Conservation (phyloP, 2,888 invertebrate genomes). For the Agrotis exclamationis region DNA sequence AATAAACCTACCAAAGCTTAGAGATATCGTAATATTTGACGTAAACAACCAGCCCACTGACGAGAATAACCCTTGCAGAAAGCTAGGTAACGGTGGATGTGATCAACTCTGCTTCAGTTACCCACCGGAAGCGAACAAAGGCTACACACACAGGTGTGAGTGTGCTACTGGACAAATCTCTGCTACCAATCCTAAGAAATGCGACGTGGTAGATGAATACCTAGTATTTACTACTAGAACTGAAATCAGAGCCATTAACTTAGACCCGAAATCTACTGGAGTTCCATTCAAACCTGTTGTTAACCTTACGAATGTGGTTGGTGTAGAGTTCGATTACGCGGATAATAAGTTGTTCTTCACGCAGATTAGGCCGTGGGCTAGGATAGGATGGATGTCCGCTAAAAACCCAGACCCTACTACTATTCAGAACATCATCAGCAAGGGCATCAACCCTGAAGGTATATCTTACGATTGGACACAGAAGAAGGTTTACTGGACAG, state of each 20-base stretch:
- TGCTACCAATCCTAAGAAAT: conserved; percentile 92
- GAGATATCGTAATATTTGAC: conserved; percentile 98
- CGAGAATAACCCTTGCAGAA: conserved; percentile 95
- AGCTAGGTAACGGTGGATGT: conserved; percentile 95
- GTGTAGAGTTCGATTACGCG: conserved; percentile 98
- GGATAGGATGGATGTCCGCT: conserved; percentile 95
- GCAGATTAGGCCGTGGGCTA: conserved; percentile 97
- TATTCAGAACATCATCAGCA: conserved; percentile 93
- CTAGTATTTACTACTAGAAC: conserved; percentile 98
- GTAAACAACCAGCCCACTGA: conserved; percentile 96
- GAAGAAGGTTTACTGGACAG: conserved; percentile 99
- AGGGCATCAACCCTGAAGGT: conserved; percentile 97
- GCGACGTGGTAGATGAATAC: conserved; percentile 96
- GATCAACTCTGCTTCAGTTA: conserved; percentile 99
- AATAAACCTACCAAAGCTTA: conserved; percentile 95
- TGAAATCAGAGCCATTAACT: conserved; percentile 97
- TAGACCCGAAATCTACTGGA: conserved; percentile 95
- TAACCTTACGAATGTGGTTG: conserved; percentile 98
- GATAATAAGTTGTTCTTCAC: conserved; percentile 97
- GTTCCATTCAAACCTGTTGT: conserved; percentile 96
- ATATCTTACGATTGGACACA: conserved; percentile 99
- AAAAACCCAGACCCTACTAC: conserved; percentile 92
- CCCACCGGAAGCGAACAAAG: conserved; percentile 92
- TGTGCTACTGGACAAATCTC: conserved; percentile 97
- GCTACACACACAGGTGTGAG: conserved; percentile 94